phyloP scores from a whole-genome alignment of 2,113 vertebrate genomes.

The Larimichthys crocea region DNA sequence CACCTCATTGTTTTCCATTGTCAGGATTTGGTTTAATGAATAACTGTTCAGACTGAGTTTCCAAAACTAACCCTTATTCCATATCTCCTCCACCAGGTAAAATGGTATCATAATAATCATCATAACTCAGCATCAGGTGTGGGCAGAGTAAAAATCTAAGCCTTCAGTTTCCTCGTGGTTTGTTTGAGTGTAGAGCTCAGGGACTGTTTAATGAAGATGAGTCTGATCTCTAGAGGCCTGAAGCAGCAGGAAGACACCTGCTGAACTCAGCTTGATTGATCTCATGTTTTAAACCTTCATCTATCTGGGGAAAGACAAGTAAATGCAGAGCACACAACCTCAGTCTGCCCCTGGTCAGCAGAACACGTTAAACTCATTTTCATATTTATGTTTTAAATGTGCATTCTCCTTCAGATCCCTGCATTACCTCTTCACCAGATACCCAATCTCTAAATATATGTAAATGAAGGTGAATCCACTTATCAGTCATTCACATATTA shows the following conservation, averaged over 20 bases:
- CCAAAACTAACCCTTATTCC: too few relatives aligned
- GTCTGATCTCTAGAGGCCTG: constrained; percentile 51
- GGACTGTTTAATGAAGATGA: constrained; percentile 34
- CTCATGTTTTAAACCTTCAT: not conserved
- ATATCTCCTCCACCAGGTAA: constrained; percentile 3
- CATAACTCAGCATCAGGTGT: not conserved
- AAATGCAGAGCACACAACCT: not conserved
- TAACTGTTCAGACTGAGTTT: too few relatives aligned
- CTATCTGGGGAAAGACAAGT: not conserved
- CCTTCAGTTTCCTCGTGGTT: not conserved
- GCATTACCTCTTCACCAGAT: too few relatives aligned
- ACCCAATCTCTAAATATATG: too few relatives aligned
- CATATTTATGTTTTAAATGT: too few relatives aligned
- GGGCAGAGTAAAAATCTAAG: not conserved
- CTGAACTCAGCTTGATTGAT: constrained; percentile 66
- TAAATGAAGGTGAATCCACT: too few relatives aligned
- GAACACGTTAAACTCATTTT: too few relatives aligned
- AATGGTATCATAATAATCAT: not conserved
- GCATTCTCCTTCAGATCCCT: too few relatives aligned
- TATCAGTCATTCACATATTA: too few relatives aligned
- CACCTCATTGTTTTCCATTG: too few relatives aligned
- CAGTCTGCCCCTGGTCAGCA: too few relatives aligned
- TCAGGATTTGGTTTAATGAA: too few relatives aligned
- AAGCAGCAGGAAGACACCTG: constrained; percentile 51
- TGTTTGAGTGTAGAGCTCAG: constrained; percentile 6